Conservation (phyloP, 2,888 invertebrate species). For the Diarsia brunnea region DNA sequence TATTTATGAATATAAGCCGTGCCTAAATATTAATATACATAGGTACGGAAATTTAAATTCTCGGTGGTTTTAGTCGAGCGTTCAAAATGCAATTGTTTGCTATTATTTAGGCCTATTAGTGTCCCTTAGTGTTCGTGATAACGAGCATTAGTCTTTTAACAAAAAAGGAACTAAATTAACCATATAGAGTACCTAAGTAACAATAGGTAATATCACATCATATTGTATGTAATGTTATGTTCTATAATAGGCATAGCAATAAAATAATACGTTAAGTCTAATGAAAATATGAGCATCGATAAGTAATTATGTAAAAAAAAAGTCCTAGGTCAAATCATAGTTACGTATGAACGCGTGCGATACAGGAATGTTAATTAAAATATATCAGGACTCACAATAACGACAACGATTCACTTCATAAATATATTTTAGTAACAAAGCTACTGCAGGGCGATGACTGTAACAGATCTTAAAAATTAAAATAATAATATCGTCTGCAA, state of each 20-base stretch:
- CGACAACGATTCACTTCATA: conserved; percentile 45
- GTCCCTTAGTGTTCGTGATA: not conserved
- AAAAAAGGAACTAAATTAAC: conserved; percentile 16
- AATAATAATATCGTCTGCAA: not conserved
- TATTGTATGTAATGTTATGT: not conserved
- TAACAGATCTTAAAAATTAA: conserved; percentile 13
- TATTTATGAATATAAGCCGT: not conserved
- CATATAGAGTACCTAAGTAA: not conserved
- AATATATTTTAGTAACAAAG: conserved; percentile 56
- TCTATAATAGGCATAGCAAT: not conserved
- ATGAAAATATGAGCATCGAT: conserved; percentile 19
- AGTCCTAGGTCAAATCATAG: conserved; percentile 20
- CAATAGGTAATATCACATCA: not conserved
- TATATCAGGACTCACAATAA: conserved; percentile 2
- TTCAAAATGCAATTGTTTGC: not conserved
- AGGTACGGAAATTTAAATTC: not conserved
- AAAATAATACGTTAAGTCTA: conserved; percentile 5
- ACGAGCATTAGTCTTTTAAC: not conserved
- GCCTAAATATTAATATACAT: not conserved
- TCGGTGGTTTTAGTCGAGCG: not conserved
- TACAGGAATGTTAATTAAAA: conserved; percentile 23
- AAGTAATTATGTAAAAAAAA: conserved; percentile 38
- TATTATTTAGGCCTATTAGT: not conserved
- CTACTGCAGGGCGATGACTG: conserved; percentile 4
- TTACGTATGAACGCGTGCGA: conserved; percentile 7